phyloP scores from a whole-genome alignment of 2,113 vertebrate genomes.

The Notarius lentiginosus region DNA sequence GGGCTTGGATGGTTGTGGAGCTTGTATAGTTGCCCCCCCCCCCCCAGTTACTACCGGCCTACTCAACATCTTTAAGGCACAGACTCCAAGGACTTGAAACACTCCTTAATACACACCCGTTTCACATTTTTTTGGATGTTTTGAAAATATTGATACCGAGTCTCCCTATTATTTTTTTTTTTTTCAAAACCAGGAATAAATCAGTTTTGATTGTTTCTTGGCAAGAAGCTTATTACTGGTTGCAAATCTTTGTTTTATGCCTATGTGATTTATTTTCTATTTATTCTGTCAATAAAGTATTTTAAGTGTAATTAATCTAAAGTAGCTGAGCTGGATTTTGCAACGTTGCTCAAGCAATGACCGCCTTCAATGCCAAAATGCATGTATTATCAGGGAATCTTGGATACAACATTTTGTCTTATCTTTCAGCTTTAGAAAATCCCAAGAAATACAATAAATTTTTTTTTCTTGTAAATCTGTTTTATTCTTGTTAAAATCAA shows the following conservation, averaged over 20 bases:
- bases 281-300: neutral
- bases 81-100: slow-evolving; percentile 41
- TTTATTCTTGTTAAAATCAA: neutral
- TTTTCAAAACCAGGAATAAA: neutral
- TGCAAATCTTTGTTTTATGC: slow-evolving; percentile 1
- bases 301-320: neutral
- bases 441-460: neutral
- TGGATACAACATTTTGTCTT: neutral
- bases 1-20: slow-evolving; percentile 4
- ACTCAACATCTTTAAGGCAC: slow-evolving; percentile 13
- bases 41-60: slow-evolving; percentile 13
- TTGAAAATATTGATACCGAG: slow-evolving; percentile 32
- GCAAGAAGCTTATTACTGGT: neutral
- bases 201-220: slow-evolving; percentile 2
- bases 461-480: neutral
- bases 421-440: neutral
- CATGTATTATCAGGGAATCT: neutral
- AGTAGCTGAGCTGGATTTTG: neutral
- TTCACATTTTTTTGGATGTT: slow-evolving; percentile 50
- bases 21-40: slow-evolving; percentile 6
- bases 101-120: slow-evolving; percentile 45
- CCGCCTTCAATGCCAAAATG: neutral
- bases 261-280: neutral
- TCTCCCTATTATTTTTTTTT: neutral
- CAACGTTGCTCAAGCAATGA: neutral